Evolutionary conservation across 92 coral and sea anemone species (phyloP), one percentile per base, ranked within the genome.

Genomic region (Metridium senile): DNA sequence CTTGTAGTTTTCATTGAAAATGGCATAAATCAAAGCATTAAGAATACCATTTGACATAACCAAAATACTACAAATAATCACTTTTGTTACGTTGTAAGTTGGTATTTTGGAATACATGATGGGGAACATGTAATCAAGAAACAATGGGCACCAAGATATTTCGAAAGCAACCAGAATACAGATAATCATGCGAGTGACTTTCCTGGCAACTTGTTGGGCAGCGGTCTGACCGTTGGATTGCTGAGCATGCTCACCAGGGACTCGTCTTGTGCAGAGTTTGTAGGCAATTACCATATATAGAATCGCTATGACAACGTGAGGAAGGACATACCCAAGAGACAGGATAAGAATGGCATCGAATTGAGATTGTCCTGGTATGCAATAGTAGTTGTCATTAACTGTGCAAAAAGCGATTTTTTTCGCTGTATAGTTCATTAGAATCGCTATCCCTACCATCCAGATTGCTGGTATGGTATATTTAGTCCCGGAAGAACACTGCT

Each of bases 201-300:
- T 80, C 21, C 72, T 62, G 35, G 78, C 78, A 58, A 30, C 29
- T 68, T 68, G 26, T 19, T 45, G 72, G 19, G 72, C 72, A 56
- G 62, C 68, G 83, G 18, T 69, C 21, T 6, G 21, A 4, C 54
- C 53, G 18, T 39, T 28, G 69, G 19, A 9, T n/a, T 35, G 2
- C 29, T 6, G 47, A 19, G 46, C 70, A 65, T 65, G 76, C 33
- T 81, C 81, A 4, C 86, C 86, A 32, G 86, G 86, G 9, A 81
- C 56, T n/a, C 52, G 45, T n/a, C 86, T 51, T 43, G 66, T 81
- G 75, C 86, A 81, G 31, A 81, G 81, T 19, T 33, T 76, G 22
- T 81, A 74, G 17, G 59, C 66, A 39, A 81, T 81, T 11, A 74
- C 30, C 10, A 74, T 62, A 47, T 81, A 66, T 25, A 81, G 68